Evolutionary conservation across 2,888 invertebrate species (phyloP).

Genomic region (Temnothorax unifasciatus): DNA sequence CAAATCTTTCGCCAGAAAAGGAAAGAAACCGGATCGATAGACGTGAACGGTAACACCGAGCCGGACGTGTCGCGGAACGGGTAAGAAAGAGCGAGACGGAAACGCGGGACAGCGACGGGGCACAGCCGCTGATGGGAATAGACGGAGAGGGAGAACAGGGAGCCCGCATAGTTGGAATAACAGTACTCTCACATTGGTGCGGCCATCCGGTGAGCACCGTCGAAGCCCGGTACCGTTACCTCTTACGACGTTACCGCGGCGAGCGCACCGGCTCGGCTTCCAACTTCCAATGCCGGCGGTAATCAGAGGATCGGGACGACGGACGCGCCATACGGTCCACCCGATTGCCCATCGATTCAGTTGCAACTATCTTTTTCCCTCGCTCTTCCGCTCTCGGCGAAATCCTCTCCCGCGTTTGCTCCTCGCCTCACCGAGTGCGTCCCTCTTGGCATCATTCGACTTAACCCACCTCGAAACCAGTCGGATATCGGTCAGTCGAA

Average conservation of each 20-base stretch:
- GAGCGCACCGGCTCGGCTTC: slow-evolving; percentile 57
- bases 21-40: not conserved
- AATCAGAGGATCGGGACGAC: slow-evolving; percentile 57
- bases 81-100: slow-evolving; percentile 28
- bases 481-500: slow-evolving; percentile 34
- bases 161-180: slow-evolving; percentile 81
- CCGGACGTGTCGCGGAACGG: not conserved
- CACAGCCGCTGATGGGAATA: not conserved
- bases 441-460: slow-evolving; percentile 10
- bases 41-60: not conserved
- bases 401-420: slow-evolving; percentile 6
- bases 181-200: slow-evolving; percentile 81
- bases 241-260: slow-evolving; percentile 74
- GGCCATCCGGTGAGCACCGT: slow-evolving; percentile 75
- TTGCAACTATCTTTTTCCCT: slow-evolving; percentile 8
- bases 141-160: slow-evolving; percentile 54
- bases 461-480: slow-evolving; percentile 26
- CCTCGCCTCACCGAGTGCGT: not conserved
- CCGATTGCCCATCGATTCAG: slow-evolving; percentile 26
- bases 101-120: slow-evolving; percentile 54
- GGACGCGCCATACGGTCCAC: slow-evolving; percentile 28
- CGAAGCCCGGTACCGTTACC: slow-evolving; percentile 80
- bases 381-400: slow-evolving; percentile 10
- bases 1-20: not conserved
- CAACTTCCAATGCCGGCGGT: slow-evolving; percentile 61